Conservation (phyloP, 2,113 vertebrate species). For the Cynopterus brachyotis region DNA sequence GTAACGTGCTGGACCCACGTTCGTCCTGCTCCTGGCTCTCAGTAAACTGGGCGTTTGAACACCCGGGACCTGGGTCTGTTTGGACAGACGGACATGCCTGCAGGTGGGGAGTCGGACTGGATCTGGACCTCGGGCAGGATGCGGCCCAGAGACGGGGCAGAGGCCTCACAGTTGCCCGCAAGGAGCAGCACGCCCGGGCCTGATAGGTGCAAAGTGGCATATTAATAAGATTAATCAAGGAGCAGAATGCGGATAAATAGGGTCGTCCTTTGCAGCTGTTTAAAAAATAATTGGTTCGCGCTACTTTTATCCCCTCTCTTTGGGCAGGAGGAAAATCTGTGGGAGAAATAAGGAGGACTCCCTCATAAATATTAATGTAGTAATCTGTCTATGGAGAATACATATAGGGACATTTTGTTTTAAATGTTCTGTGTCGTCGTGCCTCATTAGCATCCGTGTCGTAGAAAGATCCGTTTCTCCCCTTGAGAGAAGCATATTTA, state of each 20-base stretch:
- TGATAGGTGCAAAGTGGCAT: background rate
- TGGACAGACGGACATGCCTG: background rate
- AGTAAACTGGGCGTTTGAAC: background rate
- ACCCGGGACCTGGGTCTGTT: background rate
- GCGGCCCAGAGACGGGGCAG: background rate
- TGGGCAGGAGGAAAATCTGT: constrained; percentile 60
- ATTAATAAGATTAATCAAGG: constrained; percentile 17
- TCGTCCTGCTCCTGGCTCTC: background rate
- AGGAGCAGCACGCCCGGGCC: background rate
- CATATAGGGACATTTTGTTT: constrained; percentile 73
- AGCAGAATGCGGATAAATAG: constrained; percentile 23
- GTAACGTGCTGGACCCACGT: background rate
- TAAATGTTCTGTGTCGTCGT: constrained; percentile 34
- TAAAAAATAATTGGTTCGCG: constrained; percentile 57
- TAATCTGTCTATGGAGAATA: constrained; percentile 71
- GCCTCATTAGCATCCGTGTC: constrained; percentile 65
- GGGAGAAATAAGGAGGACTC: constrained; percentile 60
- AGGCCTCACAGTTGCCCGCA: background rate
- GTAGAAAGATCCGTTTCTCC: constrained; percentile 33
- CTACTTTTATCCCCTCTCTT: constrained; percentile 52
- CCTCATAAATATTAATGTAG: constrained; percentile 72
- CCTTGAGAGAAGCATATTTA: constrained; percentile 27
- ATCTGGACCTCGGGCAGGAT: background rate
- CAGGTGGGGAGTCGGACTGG: background rate
- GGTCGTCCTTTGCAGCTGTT: constrained; percentile 58